Conservation (phyloP, 2,113 vertebrate species). For the human region DNA sequence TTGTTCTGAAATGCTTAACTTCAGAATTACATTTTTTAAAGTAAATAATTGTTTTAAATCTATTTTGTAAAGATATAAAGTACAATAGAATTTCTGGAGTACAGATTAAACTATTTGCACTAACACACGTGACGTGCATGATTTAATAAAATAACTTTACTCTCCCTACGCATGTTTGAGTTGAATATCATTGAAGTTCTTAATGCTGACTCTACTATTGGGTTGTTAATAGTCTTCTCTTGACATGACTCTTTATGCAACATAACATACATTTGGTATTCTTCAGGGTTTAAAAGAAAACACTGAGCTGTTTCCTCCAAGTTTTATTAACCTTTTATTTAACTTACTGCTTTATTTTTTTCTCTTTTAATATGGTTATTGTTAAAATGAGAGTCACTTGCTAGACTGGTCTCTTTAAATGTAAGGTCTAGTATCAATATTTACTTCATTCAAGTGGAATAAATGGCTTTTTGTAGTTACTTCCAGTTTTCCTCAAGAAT, state of each 20-base stretch:
- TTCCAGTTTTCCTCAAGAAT: conserved; percentile 52
- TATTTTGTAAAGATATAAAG: conserved; percentile 95
- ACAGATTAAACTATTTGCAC: conserved; percentile 95
- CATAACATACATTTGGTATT: conserved; percentile 27
- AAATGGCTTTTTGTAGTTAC: conserved; percentile 62
- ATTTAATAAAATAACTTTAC: conserved; percentile 96
- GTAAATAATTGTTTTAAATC: conserved; percentile 95
- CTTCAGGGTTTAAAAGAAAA: conserved; percentile 54
- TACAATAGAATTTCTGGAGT: conserved; percentile 93
- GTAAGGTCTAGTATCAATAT: conserved; percentile 56
- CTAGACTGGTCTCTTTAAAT: conserved; percentile 54
- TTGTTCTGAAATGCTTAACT: conserved; percentile 92
- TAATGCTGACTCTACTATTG: conserved; percentile 33
- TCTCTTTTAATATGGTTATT: conserved; percentile 35
- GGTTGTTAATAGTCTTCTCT: conserved; percentile 24
- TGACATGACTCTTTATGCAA: conserved; percentile 53
- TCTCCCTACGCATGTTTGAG: conserved; percentile 87
- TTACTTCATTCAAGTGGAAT: conserved; percentile 68
- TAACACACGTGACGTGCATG: conserved; percentile 96
- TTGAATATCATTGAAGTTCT: conserved; percentile 85
- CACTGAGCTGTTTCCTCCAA: conserved; percentile 40
- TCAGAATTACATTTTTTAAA: conserved; percentile 92
- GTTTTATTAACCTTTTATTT: conserved; percentile 61
- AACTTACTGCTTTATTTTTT: conserved; percentile 25
- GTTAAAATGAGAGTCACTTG: conserved; percentile 53